Evolutionary conservation across 23 tunicate genomes (phyloP).

Genomic region (Botrylloides violaceus): DNA sequence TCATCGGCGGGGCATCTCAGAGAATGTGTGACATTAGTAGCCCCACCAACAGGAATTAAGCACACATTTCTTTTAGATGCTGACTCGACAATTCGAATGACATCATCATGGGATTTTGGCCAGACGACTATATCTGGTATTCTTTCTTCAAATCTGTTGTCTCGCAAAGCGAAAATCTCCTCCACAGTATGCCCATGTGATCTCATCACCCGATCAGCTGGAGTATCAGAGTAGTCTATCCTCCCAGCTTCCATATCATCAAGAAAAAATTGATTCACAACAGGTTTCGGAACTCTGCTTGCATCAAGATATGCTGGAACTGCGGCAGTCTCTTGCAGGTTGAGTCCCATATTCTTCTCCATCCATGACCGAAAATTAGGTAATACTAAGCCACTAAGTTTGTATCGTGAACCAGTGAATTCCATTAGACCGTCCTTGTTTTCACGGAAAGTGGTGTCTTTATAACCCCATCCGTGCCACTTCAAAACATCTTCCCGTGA

Average conservation of each 20-base stretch:
- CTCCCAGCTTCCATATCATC: conserved; percentile 51
- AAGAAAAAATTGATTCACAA: conserved; percentile 49
- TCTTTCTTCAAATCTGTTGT: conserved; percentile 41
- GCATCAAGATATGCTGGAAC: conserved; percentile 27
- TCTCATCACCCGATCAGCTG: conserved; percentile 77
- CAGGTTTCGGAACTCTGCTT: conserved; percentile 58
- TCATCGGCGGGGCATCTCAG: conserved; percentile 78
- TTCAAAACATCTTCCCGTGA: conserved; percentile 73
- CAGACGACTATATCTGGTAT: conserved; percentile 83
- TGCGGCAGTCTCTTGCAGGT: conserved; percentile 29
- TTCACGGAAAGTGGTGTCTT: conserved; percentile 43
- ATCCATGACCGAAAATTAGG: conserved; percentile 83
- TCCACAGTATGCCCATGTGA: conserved; percentile 94
- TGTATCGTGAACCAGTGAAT: conserved; percentile 81
- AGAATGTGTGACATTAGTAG: conserved; percentile 64
- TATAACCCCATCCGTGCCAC: conserved; percentile 90
- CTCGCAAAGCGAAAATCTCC: conserved; percentile 56
- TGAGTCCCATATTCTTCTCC: conserved; percentile 53
- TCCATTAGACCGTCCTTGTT: conserved; percentile 57
- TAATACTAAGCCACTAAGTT: conserved; percentile 59
- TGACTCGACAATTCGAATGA: conserved; percentile 48
- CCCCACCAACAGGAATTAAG: conserved; percentile 93
- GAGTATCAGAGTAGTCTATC: conserved; percentile 59
- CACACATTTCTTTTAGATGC: conserved; percentile 77
- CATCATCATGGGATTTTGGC: conserved; percentile 82